A percentile compares a stretch with the other conserved stretches of the same genome.
phyloP scores from a whole-genome alignment of 2,113 vertebrate species.

The Uria aalge region DNA sequence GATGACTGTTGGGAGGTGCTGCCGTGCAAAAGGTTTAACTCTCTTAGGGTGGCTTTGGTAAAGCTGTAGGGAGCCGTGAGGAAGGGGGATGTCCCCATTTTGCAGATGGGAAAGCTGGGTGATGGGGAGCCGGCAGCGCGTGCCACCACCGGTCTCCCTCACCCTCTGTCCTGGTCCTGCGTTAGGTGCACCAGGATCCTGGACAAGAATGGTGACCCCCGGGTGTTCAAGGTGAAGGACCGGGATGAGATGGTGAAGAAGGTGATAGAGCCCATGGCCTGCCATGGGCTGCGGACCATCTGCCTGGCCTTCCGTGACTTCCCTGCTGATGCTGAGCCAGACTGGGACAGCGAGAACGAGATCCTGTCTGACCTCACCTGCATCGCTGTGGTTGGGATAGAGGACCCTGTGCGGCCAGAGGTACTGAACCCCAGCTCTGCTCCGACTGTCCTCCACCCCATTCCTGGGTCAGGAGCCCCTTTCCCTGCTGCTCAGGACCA shows the following conservation, averaged over 20 bases:
- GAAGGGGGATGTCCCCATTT: background rate
- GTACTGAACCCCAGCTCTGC: constrained; percentile 43
- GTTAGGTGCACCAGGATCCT: constrained; percentile 88
- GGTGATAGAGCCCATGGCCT: constrained; percentile 97
- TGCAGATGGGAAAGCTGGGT: background rate
- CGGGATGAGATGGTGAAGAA: constrained; percentile 91
- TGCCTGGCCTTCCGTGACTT: constrained; percentile 93
- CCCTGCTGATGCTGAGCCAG: constrained; percentile 72
- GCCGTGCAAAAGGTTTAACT: background rate
- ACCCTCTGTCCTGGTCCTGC: accelerated
- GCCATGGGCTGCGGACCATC: constrained; percentile 91
- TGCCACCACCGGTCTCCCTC: background rate
- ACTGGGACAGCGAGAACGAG: constrained; percentile 89
- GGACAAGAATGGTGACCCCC: constrained; percentile 79
- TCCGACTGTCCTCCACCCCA: background rate
- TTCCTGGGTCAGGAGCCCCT: background rate
- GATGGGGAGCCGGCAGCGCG: accelerated
- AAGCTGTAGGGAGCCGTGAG: background rate
- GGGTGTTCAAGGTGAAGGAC: constrained; percentile 86
- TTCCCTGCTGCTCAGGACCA: background rate
- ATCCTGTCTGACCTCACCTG: constrained; percentile 90
- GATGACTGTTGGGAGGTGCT: background rate
- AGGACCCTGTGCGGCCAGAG: constrained; percentile 95
- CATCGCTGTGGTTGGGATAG: constrained; percentile 91
- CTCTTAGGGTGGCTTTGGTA: background rate